A percentile compares a stretch with the other conserved stretches of the same genome.
Evolutionary conservation across 2,888 invertebrate genomes (phyloP).

Genomic region (Melanophora roralis): DNA sequence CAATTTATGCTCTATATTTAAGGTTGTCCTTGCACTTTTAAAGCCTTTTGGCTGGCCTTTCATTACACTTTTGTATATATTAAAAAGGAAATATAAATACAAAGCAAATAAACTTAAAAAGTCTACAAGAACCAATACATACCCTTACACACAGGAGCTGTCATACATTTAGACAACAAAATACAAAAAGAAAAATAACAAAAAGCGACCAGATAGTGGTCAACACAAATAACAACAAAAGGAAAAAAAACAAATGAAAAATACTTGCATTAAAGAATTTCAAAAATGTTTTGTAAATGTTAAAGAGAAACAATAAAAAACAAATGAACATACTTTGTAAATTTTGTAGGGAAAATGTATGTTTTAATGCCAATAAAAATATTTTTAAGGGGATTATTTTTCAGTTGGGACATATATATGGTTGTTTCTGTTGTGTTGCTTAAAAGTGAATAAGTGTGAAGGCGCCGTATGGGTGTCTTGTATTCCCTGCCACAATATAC

Average conservation of each 20-base stretch:
- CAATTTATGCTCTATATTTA: too few species aligned
- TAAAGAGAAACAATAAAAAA: not conserved
- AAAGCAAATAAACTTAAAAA: not conserved
- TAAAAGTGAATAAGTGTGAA: too few species aligned
- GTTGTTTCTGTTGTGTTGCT: not conserved
- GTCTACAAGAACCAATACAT: not conserved
- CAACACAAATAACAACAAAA: not conserved
- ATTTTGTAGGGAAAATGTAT: not conserved
- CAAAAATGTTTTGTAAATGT: not conserved
- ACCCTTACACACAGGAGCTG: not conserved
- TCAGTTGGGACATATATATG: not conserved
- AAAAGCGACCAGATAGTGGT: not conserved
- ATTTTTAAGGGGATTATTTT: not conserved
- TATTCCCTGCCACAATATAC: too few species aligned
- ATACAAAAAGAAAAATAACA: constrained; percentile 3
- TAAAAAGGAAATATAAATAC: not conserved
- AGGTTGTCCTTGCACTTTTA: constrained; percentile 1
- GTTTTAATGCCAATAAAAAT: too few species aligned
- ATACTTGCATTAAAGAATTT: not conserved
- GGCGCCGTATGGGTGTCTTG: too few species aligned
- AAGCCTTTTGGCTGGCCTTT: constrained; percentile 44
- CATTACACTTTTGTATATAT: not conserved
- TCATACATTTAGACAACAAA: not conserved
- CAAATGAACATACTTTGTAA: not conserved
- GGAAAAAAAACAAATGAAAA: not conserved